Base-by-base conservation (phyloP, 2,113 vertebrate species). In the Thalassarche chlororhynchos region DNA sequence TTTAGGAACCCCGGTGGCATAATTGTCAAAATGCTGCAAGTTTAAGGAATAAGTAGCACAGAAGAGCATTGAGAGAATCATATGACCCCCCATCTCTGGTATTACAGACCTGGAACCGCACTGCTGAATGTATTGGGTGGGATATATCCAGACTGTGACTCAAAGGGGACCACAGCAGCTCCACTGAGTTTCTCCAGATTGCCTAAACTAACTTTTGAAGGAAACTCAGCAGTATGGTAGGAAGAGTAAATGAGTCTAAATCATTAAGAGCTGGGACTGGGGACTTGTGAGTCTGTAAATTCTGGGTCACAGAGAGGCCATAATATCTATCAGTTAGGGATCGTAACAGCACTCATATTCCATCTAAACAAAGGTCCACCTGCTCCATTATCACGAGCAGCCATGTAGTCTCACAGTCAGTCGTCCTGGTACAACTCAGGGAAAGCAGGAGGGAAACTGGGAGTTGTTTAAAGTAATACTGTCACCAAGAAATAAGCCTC, bases 51-150 rank as follows among this genome's bases (percentile, higher is more conserved):
- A 46, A 54, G 23, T 80, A 58, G 9, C 17, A 58, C 12, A 55
- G 20, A 32, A 66, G n/a, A 74, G 2, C 6, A 14, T 0, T 34
- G 28, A 68, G 14, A 0, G 14, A 89, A 46, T 29, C 17, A 5
- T 24, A 24, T 0, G 0, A 24, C 44, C 9, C 3, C 12, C 3
- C 18, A 12, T 9, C 3, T 68, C 7, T 10, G 28, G 5, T 49
- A 36, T 8, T 64, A 24, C n/a, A 75, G 40, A 32, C 5, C 9
- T 93, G 42, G 8, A 90, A 52, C 4, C 1, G 0, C 19, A 10
- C 2, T 78, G 14, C 13, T 64, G 28, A 47, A 32, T 49, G 5
- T 46, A 9, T 40, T 38, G 25, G 3, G 23, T 23, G 4, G 42
- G 13, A 29, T 49, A 61, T 21, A 61, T 13, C 10, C 21, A 84